phyloP scores from a whole-genome alignment of 2,113 vertebrate species.

The Speoplatyrhinus poulsoni region DNA sequence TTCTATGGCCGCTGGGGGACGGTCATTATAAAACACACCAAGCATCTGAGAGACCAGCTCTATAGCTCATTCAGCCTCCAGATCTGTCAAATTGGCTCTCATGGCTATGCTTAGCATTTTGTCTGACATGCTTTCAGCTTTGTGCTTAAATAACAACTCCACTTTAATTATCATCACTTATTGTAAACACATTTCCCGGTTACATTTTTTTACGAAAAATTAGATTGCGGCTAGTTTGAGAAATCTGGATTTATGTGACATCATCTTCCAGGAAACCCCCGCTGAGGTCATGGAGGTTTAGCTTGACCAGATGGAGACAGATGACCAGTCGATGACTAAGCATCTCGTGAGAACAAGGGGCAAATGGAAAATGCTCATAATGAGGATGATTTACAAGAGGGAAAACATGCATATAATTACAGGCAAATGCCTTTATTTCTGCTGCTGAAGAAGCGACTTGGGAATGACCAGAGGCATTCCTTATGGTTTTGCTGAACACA shows the following conservation, averaged over 20 bases:
- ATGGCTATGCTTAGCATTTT: slow-evolving; percentile 15
- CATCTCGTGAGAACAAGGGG: slow-evolving; percentile 32
- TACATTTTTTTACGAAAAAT: slow-evolving; percentile 44
- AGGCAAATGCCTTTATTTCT: slow-evolving; percentile 57
- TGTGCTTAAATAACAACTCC: slow-evolving; percentile 35
- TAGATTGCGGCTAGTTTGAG: slow-evolving; percentile 44
- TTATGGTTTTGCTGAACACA: slow-evolving; percentile 10
- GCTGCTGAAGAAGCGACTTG: slow-evolving; percentile 42
- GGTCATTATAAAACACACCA: slow-evolving; percentile 32
- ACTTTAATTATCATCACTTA: slow-evolving; percentile 22
- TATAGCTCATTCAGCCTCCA: slow-evolving; percentile 30
- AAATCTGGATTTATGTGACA: slow-evolving; percentile 58
- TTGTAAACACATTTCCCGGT: slow-evolving; percentile 2
- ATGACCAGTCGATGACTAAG: background rate
- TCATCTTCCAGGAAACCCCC: slow-evolving; percentile 56
- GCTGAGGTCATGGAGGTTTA: slow-evolving; percentile 35
- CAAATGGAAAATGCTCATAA: slow-evolving; percentile 47
- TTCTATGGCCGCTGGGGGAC: slow-evolving; percentile 37
- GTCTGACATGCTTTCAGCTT: slow-evolving; percentile 19
- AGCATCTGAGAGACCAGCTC: slow-evolving; percentile 15
- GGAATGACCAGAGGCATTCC: slow-evolving; percentile 28
- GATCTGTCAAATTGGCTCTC: slow-evolving; percentile 24
- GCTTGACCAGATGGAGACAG: slow-evolving; percentile 40
- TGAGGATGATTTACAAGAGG: slow-evolving; percentile 16
- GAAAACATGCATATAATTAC: slow-evolving; percentile 48